A percentile compares a stretch with the other conserved stretches of the same genome.
Evolutionary conservation across 2,113 vertebrate species (phyloP).

Genomic region (Odocoileus virginianus): DNA sequence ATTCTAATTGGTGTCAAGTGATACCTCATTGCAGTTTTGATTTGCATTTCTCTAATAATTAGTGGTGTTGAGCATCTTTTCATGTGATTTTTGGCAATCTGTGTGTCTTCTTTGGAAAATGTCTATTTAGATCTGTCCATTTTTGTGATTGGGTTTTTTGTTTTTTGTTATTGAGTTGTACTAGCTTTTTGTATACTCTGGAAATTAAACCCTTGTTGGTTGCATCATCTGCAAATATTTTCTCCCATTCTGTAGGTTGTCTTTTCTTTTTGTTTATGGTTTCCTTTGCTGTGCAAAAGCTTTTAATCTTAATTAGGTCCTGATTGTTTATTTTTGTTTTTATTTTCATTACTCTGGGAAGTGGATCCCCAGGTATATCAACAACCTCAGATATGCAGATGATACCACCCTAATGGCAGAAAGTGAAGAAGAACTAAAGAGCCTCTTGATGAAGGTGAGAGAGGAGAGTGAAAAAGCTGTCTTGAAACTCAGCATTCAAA

Average conservation of each 20-base stretch:
- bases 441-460: background rate
- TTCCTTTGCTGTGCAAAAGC: background rate
- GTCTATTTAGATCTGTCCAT: background rate
- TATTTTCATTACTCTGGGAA: background rate
- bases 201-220: background rate
- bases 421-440: background rate
- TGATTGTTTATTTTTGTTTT: background rate
- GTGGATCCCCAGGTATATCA: background rate
- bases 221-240: background rate
- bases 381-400: background rate
- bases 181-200: background rate
- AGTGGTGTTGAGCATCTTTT: background rate
- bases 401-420: background rate
- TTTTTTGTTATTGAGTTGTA: background rate
- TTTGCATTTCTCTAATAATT: background rate
- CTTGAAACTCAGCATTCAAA: background rate
- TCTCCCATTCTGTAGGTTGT: background rate
- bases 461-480: background rate
- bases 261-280: background rate
- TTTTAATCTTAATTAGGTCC: background rate
- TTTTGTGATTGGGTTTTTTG: background rate
- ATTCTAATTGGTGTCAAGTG: background rate
- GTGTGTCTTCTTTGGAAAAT: background rate
- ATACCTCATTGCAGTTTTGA: background rate
- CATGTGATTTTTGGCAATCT: background rate